Evolutionary conservation across 2,888 invertebrate species (phyloP).

Genomic region (Pachliopta kotzebuea): DNA sequence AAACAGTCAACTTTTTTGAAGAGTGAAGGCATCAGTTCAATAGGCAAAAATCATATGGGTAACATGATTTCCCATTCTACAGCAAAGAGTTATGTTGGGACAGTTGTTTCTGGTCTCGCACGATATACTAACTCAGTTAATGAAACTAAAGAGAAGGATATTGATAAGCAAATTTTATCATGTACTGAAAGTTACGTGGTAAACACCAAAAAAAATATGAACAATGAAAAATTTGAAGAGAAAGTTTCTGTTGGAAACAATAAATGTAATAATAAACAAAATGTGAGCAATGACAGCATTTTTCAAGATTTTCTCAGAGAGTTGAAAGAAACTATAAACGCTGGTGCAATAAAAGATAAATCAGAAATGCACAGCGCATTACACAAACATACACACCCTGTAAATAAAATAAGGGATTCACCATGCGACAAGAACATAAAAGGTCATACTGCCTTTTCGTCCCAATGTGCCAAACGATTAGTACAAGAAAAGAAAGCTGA

Average conservation of each 20-base stretch:
- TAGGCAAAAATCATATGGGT: constrained; percentile 4
- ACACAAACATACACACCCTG: constrained; percentile 1
- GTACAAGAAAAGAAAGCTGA: constrained; percentile 53
- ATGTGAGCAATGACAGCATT: constrained; percentile 16
- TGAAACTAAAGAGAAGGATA: constrained; percentile 1
- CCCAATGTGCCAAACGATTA: constrained; percentile 54
- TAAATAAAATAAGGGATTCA: constrained; percentile 4
- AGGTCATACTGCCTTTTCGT: constrained; percentile 27
- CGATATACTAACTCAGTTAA: constrained; percentile 18
- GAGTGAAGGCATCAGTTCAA: constrained; percentile 2
- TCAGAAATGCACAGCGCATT: constrained; percentile 11
- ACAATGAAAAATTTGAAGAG: constrained; percentile 5
- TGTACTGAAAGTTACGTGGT: constrained; percentile 4
- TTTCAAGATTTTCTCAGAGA: constrained; percentile 53
- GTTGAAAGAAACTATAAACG: constrained; percentile 50
- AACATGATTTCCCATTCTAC: neutral
- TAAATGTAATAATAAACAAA: constrained; percentile 3
- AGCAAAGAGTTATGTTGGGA: constrained; percentile 11
- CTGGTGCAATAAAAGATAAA: constrained; percentile 41
- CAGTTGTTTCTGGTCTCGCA: constrained; percentile 22
- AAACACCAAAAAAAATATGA: constrained; percentile 6
- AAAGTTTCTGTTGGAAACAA: constrained; percentile 14
- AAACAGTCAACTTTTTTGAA: constrained; percentile 31
- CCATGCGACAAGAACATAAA: constrained; percentile 5
- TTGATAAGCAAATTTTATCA: neutral